These are phyloP conservation scores for Drosophila paucipuncta DNA, from an alignment of 2,888 invertebrate species.

Conservation along the genomic window DNA sequence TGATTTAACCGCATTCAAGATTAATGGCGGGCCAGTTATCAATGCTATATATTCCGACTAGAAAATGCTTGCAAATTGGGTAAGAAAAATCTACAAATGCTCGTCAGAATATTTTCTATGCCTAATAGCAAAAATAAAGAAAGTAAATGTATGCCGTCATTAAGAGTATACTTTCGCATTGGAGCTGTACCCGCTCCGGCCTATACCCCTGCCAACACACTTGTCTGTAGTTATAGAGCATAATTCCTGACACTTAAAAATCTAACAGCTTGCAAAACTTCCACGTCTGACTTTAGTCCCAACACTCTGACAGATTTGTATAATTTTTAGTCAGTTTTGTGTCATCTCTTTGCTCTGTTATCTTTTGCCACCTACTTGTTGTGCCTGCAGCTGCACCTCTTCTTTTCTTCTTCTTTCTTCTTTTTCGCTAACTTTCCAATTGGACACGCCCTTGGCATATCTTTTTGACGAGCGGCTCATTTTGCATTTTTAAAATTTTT, in stretches of 20 bases:
- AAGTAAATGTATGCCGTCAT: background rate
- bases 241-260: constrained; percentile 4
- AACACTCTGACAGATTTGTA: constrained; percentile 12
- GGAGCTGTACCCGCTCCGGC: background rate
- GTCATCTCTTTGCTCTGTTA: constrained; percentile 30
- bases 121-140: background rate
- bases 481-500: constrained; percentile 18
- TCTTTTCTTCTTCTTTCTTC: background rate
- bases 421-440: constrained; percentile 26
- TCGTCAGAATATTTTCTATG: background rate
- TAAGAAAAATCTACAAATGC: background rate
- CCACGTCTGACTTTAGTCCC: constrained; percentile 21
- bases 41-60: background rate
- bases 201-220: background rate
- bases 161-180: background rate
- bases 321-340: constrained; percentile 33
- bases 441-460: constrained; percentile 45
- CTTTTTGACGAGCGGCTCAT: constrained; percentile 22
- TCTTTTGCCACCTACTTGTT: constrained; percentile 14
- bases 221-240: background rate
- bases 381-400: constrained; percentile 9
- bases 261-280: constrained; percentile 22
- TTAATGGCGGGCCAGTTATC: too few species aligned
- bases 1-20: background rate
- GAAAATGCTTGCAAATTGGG: background rate